Conservation (phyloP, 1,140 invertebrate species). For the Polypedilum vanderplanki region DNA sequence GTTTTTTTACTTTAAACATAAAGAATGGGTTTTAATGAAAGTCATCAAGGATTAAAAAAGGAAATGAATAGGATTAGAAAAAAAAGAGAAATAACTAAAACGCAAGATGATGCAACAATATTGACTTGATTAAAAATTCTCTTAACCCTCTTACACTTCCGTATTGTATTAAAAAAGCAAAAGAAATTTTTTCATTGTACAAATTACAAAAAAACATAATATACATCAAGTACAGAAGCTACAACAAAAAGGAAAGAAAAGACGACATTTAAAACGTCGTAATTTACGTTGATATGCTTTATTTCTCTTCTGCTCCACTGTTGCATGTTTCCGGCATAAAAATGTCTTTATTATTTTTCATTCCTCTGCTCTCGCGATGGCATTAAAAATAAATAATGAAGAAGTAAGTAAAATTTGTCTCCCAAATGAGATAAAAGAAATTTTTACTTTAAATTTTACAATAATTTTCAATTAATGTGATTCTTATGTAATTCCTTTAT, state of each 20-base stretch:
- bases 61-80: too few species aligned
- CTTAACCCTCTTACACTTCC: too few species aligned
- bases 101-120: too few species aligned
- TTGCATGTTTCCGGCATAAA: neutral
- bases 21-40: too few species aligned
- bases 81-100: too few species aligned
- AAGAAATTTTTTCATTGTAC: too few species aligned
- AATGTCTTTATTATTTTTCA: neutral
- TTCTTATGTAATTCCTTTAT: neutral
- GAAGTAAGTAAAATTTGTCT: neutral
- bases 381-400: slow-evolving; percentile 14
- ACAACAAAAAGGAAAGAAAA: neutral
- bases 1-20: too few species aligned
- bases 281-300: slow-evolving; percentile 13
- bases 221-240: too few species aligned
- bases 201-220: too few species aligned
- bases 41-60: too few species aligned
- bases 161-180: too few species aligned
- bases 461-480: neutral
- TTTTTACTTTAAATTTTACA: neutral
- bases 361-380: neutral
- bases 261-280: neutral
- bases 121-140: too few species aligned
- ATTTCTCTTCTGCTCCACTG: slow-evolving; percentile 1
- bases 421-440: neutral